Percentiles rank a stretch among this genome's conserved stretches.
Evolutionary conservation across 2,888 invertebrate species (phyloP).

Genomic region (Portevinia maculata): DNA sequence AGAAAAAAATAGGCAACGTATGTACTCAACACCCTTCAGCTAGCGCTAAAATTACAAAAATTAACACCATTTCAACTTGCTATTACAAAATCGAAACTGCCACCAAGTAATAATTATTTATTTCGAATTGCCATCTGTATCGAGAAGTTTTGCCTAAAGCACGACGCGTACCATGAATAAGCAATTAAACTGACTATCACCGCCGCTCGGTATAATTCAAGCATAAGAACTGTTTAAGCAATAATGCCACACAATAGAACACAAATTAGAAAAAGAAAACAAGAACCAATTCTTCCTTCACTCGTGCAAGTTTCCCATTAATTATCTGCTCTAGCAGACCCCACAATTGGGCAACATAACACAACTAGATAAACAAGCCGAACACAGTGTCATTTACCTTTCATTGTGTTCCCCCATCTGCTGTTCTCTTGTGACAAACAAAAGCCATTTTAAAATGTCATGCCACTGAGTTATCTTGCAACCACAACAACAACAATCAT

Average conservation of each 20-base stretch:
- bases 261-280: conserved; percentile 26
- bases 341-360: conserved; percentile 35
- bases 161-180: conserved; percentile 45
- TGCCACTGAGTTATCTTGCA: conserved; percentile 37
- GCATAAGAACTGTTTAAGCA: conserved; percentile 52
- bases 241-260: conserved; percentile 43
- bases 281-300: conserved; percentile 1
- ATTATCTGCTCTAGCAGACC: conserved; percentile 66
- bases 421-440: conserved; percentile 6
- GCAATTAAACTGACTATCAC: conserved; percentile 29
- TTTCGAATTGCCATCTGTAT: too few relatives aligned
- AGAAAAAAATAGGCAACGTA: too few relatives aligned
- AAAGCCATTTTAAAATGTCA: conserved; percentile 41
- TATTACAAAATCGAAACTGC: too few relatives aligned
- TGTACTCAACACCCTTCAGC: too few relatives aligned
- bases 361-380: background rate
- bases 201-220: background rate
- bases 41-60: too few relatives aligned
- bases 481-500: conserved; percentile 51
- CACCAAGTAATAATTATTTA: too few relatives aligned
- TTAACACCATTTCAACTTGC: too few relatives aligned
- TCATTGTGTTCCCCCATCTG: background rate
- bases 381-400: conserved; percentile 41
- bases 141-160: conserved; percentile 13
- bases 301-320: conserved; percentile 20